Percentiles rank a stretch among this genome's conserved stretches.
Conservation (phyloP, 2,113 vertebrate species). For the Microcebus tavaratra region DNA sequence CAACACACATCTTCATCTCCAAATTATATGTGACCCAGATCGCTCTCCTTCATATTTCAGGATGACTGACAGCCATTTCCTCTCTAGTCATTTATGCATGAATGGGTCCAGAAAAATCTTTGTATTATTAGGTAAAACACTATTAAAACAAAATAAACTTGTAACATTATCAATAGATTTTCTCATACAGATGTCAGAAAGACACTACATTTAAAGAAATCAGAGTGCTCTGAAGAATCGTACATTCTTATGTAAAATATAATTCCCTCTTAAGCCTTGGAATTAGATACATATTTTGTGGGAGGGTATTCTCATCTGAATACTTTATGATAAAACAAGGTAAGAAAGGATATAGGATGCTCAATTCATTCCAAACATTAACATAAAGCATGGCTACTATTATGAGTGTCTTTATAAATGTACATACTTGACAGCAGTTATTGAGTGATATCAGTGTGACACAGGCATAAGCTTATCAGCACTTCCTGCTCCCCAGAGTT, state of each 20-base stretch:
- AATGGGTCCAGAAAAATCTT: background rate
- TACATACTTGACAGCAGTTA: background rate
- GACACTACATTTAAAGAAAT: background rate
- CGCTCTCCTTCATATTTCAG: background rate
- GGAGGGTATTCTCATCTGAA: background rate
- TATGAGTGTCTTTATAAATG: background rate
- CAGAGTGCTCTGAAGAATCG: background rate
- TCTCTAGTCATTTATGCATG: background rate
- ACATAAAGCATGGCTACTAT: background rate
- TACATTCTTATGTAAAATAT: background rate
- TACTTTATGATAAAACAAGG: background rate
- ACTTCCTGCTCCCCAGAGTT: background rate
- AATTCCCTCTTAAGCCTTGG: background rate
- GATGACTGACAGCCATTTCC: background rate
- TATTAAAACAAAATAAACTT: background rate
- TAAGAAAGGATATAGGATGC: background rate
- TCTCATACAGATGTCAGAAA: background rate
- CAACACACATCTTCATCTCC: background rate
- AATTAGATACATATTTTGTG: background rate
- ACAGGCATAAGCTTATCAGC: too few species aligned
- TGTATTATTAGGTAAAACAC: background rate
- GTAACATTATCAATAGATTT: background rate
- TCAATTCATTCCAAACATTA: background rate
- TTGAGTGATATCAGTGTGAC: background rate
- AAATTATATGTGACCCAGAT: background rate